Evolutionary conservation across 1,140 invertebrate genomes (phyloP).

Genomic region (Zaprionus kolodkinae): DNA sequence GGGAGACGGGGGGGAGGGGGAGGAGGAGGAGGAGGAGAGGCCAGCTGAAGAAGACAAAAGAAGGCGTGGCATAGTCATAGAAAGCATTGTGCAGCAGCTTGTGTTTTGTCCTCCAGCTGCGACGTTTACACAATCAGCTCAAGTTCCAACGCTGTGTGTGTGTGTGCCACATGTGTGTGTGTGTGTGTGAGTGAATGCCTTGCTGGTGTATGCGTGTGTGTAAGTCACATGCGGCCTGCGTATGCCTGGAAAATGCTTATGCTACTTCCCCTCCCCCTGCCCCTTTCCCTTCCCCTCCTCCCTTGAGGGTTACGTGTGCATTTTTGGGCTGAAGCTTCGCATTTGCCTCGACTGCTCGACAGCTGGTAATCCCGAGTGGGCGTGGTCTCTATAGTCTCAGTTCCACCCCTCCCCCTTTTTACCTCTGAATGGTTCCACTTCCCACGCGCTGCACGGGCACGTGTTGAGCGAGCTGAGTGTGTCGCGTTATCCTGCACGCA

Average conservation of each 20-base stretch:
- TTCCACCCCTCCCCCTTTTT: too few species aligned
- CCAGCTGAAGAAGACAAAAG: background rate
- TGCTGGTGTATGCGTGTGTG: slow-evolving; percentile 41
- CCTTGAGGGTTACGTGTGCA: slow-evolving; percentile 48
- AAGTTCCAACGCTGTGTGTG: background rate
- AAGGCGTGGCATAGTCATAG: background rate
- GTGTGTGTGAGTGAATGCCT: slow-evolving; percentile 22
- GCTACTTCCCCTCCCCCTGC: background rate
- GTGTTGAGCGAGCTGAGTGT: slow-evolving; percentile 38
- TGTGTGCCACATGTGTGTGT: background rate
- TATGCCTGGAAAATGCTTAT: slow-evolving; percentile 54
- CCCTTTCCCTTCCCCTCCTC: background rate
- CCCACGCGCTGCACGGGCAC: slow-evolving; percentile 42
- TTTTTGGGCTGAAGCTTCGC: background rate
- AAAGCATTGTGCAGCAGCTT: slow-evolving; percentile 9
- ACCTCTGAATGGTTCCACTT: background rate
- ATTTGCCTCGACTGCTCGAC: background rate
- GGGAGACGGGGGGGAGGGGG: too few species aligned
- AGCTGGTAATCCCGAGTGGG: slow-evolving; percentile 13
- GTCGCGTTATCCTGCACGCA: slow-evolving; percentile 35
- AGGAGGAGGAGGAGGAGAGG: background rate
- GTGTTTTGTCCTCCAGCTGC: slow-evolving; percentile 38
- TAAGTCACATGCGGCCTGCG: slow-evolving; percentile 66
- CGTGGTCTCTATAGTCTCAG: background rate
- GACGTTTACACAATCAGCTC: slow-evolving; percentile 68